Evolutionary conservation across 2,888 invertebrate species (phyloP).

Genomic region (Mystacides longicornis): DNA sequence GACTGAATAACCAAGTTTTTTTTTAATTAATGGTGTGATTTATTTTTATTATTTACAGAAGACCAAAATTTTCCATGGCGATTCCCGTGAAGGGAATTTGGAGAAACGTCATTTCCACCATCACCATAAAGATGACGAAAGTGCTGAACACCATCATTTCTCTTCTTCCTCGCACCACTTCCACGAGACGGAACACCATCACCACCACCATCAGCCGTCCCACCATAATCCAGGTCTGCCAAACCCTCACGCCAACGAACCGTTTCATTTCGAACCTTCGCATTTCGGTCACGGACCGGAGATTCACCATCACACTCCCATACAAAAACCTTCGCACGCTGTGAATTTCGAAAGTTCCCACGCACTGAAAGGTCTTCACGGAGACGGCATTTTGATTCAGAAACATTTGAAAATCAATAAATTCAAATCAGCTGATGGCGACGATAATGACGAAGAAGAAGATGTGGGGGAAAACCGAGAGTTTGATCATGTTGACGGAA

Average conservation of each 20-base stretch:
- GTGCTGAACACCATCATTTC: background rate
- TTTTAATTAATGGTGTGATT: no score
- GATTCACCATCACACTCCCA: no score
- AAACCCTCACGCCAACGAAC: background rate
- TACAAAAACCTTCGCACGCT: no score
- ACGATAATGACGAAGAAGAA: background rate
- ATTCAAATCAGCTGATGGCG: background rate
- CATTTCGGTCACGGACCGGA: no score
- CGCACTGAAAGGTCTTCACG: background rate
- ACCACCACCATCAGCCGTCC: background rate
- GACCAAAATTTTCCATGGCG: background rate
- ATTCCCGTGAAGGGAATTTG: background rate
- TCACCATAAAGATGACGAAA: background rate
- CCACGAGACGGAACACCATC: background rate
- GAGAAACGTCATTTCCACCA: background rate
- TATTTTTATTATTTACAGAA: background rate
- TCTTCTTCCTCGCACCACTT: background rate
- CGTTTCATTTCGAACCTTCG: no score
- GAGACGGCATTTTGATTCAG: background rate
- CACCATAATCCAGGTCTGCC: background rate
- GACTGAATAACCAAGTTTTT: no score
- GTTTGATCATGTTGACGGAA: slow-evolving; percentile 4
- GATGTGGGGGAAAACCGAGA: background rate
- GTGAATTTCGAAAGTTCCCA: background rate
- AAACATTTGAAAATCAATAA: background rate